A percentile compares a stretch with the other conserved stretches of the same genome.
phyloP scores from a whole-genome alignment of 2,797 vertebrate genomes.

The Channallabes apus region DNA sequence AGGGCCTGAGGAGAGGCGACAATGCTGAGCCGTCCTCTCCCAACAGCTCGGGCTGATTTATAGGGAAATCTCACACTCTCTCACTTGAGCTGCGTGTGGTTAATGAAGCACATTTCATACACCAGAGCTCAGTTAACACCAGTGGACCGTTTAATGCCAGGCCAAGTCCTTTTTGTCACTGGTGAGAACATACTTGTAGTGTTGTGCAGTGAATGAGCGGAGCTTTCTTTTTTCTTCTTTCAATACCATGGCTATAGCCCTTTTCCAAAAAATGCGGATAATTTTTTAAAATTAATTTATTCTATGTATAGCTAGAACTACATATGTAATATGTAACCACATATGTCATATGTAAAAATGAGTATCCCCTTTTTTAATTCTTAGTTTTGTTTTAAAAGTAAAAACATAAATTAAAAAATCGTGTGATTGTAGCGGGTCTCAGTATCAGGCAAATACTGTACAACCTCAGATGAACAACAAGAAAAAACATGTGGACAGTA shows the following conservation, averaged over 20 bases:
- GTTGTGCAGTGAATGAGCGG: slow-evolving; percentile 1
- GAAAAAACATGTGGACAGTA: no score
- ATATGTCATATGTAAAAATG: no score
- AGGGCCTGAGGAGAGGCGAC: slow-evolving; percentile 44
- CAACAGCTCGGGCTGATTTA: slow-evolving; percentile 1
- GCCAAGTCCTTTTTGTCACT: slow-evolving; percentile 17
- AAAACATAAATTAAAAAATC: no score
- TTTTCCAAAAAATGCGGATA: not conserved
- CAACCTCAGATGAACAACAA: no score
- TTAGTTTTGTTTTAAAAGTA: no score
- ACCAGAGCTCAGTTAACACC: slow-evolving; percentile 40
- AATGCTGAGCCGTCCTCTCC: slow-evolving; percentile 51
- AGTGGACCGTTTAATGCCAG: slow-evolving; percentile 19
- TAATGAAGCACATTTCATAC: slow-evolving; percentile 44
- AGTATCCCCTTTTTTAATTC: no score
- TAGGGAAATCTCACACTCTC: slow-evolving; percentile 22
- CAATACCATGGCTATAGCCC: not conserved
- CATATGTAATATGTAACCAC: no score
- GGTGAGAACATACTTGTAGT: slow-evolving; percentile 21
- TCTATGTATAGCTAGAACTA: not conserved
- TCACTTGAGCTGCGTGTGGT: slow-evolving; percentile 33
- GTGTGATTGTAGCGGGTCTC: no score
- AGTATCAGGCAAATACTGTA: no score
- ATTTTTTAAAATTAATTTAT: no score
- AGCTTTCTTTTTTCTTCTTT: not conserved